Conservation (phyloP, 2,888 invertebrate species). For the Atethmia centrago region DNA sequence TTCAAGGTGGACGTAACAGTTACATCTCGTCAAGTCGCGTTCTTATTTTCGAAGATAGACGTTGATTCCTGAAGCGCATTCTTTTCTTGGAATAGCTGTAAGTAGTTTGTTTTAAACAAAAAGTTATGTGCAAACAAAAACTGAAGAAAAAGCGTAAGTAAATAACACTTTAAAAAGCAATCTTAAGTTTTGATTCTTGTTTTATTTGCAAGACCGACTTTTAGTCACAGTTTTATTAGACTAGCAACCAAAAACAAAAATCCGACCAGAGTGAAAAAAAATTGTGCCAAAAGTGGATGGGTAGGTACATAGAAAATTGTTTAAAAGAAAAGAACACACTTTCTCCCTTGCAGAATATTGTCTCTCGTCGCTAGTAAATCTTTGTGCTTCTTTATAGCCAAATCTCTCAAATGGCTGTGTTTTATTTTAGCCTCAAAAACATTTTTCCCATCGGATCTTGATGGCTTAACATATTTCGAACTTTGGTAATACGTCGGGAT, state of each 20-base stretch:
- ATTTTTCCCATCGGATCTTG: slow-evolving; percentile 67
- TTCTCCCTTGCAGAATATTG: slow-evolving; percentile 90
- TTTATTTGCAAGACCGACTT: background rate
- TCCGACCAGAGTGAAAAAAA: slow-evolving; percentile 12
- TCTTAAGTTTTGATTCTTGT: background rate
- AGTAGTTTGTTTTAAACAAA: background rate
- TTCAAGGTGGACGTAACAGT: background rate
- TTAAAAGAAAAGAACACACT: slow-evolving; percentile 82
- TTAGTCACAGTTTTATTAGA: background rate
- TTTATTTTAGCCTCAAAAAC: slow-evolving; percentile 80
- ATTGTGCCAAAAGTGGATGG: background rate
- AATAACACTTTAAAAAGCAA: background rate
- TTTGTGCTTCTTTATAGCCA: slow-evolving; percentile 90
- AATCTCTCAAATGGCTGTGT: slow-evolving; percentile 83
- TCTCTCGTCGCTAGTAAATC: slow-evolving; percentile 89
- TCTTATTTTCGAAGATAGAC: background rate
- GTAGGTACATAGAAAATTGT: background rate
- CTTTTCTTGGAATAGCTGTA: background rate
- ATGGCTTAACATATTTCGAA: slow-evolving; percentile 80
- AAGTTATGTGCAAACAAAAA: background rate
- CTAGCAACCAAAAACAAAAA: slow-evolving; percentile 56
- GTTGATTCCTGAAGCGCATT: background rate
- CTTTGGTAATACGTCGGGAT: slow-evolving; percentile 85
- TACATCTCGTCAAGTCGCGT: background rate
- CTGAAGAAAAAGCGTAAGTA: background rate